Conservation (phyloP, 2,113 vertebrate genomes). For the Triplophysa dalaica region DNA sequence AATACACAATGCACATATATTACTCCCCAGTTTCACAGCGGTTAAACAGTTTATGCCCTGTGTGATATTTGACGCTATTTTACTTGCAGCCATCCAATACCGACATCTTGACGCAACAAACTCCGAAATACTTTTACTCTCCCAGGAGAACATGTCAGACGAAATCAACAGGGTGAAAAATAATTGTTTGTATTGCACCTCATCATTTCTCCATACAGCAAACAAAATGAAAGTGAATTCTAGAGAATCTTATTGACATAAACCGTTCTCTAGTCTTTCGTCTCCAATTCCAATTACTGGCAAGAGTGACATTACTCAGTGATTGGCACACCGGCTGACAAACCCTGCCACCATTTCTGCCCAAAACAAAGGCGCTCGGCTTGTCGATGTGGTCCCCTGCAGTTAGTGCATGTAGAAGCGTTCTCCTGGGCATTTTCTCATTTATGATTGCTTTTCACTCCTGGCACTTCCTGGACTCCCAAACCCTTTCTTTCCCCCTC, state of each 20-base stretch:
- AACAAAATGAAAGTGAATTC: slow-evolving; percentile 45
- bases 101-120: slow-evolving; percentile 34
- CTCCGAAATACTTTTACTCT: slow-evolving; percentile 21
- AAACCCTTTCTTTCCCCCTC: slow-evolving; percentile 1
- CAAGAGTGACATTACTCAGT: slow-evolving; percentile 36
- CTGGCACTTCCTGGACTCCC: slow-evolving; percentile 47
- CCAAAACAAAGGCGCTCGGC: slow-evolving; percentile 62
- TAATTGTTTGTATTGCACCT: slow-evolving; percentile 47
- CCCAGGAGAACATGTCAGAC: slow-evolving; percentile 32
- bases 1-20: slow-evolving; percentile 7
- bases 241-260: slow-evolving; percentile 24
- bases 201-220: slow-evolving; percentile 40
- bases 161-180: slow-evolving; percentile 47
- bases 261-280: slow-evolving; percentile 42
- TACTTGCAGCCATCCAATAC: slow-evolving; percentile 30
- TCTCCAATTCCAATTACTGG: slow-evolving; percentile 47
- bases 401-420: slow-evolving; percentile 48
- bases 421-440: slow-evolving; percentile 68
- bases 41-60: slow-evolving; percentile 1
- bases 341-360: slow-evolving; percentile 55
- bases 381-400: slow-evolving; percentile 55
- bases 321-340: slow-evolving; percentile 58
- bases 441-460: slow-evolving; percentile 70
- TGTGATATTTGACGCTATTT: slow-evolving; percentile 39
- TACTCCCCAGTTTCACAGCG: background rate